phyloP scores from a whole-genome alignment of 2,113 vertebrate genomes.

The Vulpes lagopus region DNA sequence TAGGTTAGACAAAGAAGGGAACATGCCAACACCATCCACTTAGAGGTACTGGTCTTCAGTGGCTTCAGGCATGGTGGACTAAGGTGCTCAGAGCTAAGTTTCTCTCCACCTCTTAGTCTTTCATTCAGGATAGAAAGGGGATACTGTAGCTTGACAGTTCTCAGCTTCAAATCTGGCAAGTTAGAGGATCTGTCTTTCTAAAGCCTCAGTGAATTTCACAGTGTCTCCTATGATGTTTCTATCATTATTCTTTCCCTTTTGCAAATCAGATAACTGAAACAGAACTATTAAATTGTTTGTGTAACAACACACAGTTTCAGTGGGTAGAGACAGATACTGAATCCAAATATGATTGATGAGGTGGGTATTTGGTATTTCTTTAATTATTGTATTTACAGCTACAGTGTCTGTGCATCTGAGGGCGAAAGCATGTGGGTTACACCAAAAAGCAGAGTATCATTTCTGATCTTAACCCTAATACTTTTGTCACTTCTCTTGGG shows the following conservation, averaged over 20 bases:
- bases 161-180: not conserved
- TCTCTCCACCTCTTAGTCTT: not conserved
- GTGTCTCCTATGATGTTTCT: not conserved
- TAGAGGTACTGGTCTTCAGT: not conserved
- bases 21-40: not conserved
- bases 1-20: not conserved
- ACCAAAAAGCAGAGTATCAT: not conserved
- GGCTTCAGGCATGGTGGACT: not conserved
- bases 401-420: not conserved
- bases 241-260: not conserved
- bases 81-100: not conserved
- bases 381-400: not conserved
- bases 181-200: not conserved
- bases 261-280: not conserved
- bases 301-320: not conserved
- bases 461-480: not conserved
- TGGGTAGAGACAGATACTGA: not conserved
- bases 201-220: not conserved
- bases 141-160: rapidly evolving
- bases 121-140: not conserved
- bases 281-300: not conserved
- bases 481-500: not conserved
- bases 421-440: not conserved
- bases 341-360: not conserved
- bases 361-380: not conserved